phyloP scores from a whole-genome alignment of 2,888 invertebrate species.

The Anoplius nigerrimus region DNA sequence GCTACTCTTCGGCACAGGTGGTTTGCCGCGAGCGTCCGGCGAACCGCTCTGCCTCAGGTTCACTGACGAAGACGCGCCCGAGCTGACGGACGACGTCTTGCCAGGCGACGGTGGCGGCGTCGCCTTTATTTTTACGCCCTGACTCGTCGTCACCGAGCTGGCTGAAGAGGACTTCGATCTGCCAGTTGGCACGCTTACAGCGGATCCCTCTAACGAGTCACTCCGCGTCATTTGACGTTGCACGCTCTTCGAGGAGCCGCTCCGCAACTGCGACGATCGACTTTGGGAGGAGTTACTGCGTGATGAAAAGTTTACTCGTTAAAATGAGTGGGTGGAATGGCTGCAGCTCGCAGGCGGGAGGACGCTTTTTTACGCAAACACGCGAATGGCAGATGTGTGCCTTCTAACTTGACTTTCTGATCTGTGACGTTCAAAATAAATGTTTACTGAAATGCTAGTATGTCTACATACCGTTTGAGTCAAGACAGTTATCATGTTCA shows the following conservation, averaged over 20 bases:
- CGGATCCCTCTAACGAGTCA: slow-evolving; percentile 62
- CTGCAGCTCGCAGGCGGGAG: too few relatives aligned
- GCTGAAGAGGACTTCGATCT: slow-evolving; percentile 68
- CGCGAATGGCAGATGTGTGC: too few relatives aligned
- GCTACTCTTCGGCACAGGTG: slow-evolving; percentile 76
- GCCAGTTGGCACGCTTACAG: slow-evolving; percentile 70
- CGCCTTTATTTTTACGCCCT: slow-evolving; percentile 66
- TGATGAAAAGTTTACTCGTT: slow-evolving; percentile 5
- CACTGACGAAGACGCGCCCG: slow-evolving; percentile 51
- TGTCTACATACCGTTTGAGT: too few relatives aligned
- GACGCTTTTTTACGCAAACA: too few relatives aligned
- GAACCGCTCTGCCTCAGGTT: slow-evolving; percentile 61
- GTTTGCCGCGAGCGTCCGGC: slow-evolving; percentile 69
- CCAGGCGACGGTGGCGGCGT: slow-evolving; percentile 56
- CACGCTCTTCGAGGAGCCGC: slow-evolving; percentile 56
- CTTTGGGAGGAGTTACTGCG: slow-evolving; percentile 44
- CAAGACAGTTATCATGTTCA: too few relatives aligned
- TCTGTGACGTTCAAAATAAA: too few relatives aligned
- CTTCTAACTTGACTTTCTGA: too few relatives aligned
- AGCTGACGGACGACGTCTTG: slow-evolving; percentile 48
- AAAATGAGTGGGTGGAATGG: background rate
- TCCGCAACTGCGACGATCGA: slow-evolving; percentile 56
- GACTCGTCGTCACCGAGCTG: slow-evolving; percentile 64
- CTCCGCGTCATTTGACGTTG: slow-evolving; percentile 66
- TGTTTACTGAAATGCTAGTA: too few relatives aligned